Evolutionary conservation across 1,140 invertebrate genomes (phyloP).

Genomic region (Muscidifurax raptorellus): DNA sequence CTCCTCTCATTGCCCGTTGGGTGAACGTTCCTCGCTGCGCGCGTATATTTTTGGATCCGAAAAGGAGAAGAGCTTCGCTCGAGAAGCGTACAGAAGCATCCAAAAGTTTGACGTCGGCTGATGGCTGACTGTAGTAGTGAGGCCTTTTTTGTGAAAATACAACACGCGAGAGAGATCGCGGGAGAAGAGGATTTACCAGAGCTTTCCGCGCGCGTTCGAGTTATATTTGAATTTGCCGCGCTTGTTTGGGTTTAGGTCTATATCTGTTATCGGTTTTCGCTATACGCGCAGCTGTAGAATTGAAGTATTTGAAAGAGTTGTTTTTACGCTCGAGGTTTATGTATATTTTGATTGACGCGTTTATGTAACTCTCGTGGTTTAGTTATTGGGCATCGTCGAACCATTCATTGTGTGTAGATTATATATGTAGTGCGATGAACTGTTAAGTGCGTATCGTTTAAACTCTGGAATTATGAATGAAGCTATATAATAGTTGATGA

Average conservation of each 20-base stretch:
- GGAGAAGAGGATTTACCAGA: neutral
- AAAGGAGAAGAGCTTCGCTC: neutral
- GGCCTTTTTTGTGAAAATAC: neutral
- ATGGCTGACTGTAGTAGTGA: neutral
- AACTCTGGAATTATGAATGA: no score
- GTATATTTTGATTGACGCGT: neutral
- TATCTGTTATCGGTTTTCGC: no score
- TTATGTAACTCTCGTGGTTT: neutral
- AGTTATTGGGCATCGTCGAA: neutral
- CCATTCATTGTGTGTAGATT: no score
- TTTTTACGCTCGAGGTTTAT: no score
- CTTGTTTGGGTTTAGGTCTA: neutral
- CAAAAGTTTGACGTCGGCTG: conserved; percentile 48
- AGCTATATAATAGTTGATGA: no score
- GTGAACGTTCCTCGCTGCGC: no score
- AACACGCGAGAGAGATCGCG: no score
- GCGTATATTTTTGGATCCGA: conserved; percentile 66
- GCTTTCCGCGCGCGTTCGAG: neutral
- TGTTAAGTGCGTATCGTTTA: neutral
- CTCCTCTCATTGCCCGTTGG: no score
- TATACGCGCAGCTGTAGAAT: no score
- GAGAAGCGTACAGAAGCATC: conserved; percentile 58
- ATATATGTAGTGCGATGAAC: neutral
- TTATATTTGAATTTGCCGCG: neutral
- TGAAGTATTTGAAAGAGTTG: neutral